These are phyloP conservation scores for Aix galericulata DNA, from an alignment of 2,113 vertebrate species.

Conservation along the genomic window DNA sequence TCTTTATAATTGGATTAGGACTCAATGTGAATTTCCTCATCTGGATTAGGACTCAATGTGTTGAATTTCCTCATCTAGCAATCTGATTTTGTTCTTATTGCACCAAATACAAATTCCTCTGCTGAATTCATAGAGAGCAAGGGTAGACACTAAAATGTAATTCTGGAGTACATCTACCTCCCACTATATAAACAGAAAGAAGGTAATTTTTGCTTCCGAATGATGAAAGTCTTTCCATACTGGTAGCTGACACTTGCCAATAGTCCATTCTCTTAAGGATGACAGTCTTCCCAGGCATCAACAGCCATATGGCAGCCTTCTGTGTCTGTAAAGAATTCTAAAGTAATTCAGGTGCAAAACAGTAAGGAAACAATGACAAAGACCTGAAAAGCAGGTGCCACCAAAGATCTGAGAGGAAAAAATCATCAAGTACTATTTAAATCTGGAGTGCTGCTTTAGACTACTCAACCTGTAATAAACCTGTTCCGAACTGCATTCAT, in stretches of 20 bases:
- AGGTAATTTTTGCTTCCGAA: background rate
- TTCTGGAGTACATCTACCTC: background rate
- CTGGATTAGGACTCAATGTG: background rate
- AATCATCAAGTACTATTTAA: background rate
- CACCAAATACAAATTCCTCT: background rate
- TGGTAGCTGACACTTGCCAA: background rate
- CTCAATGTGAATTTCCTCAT: too few relatives aligned
- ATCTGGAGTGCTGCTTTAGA: background rate
- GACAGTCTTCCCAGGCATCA: background rate
- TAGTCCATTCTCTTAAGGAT: background rate
- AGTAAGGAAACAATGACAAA: background rate
- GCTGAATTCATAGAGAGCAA: background rate
- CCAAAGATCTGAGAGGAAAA: background rate
- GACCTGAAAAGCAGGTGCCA: background rate
- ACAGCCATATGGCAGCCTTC: background rate
- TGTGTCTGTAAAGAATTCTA: background rate
- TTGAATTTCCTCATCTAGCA: background rate
- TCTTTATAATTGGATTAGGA: background rate
- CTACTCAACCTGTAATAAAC: background rate
- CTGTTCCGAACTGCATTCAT: background rate
- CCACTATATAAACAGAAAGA: background rate
- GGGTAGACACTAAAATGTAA: background rate
- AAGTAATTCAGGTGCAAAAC: background rate
- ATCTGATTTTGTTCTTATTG: background rate
- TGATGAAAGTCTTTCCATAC: background rate